These are phyloP conservation scores for Chaetodon trifasciatus DNA, from an alignment of 2,797 vertebrate species.

Conservation along the genomic window DNA sequence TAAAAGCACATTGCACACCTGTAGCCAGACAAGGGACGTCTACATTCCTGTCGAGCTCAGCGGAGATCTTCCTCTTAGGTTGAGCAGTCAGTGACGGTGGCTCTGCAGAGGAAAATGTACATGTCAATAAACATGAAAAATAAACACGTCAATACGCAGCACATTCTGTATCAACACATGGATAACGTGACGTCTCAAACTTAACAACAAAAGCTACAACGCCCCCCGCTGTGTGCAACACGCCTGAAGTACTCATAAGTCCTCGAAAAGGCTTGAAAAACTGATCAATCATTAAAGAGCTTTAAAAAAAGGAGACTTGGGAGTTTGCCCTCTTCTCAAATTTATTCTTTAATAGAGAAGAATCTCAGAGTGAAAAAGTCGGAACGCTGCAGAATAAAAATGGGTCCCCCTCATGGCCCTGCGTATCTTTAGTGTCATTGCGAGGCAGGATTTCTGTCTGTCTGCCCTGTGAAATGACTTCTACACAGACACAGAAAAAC, in stretches of 20 bases:
- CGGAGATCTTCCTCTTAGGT: slow-evolving; percentile 86
- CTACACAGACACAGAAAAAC: slow-evolving; percentile 52
- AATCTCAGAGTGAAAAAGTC: slow-evolving; percentile 16
- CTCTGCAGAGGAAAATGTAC: slow-evolving; percentile 80
- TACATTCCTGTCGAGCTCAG: slow-evolving; percentile 88
- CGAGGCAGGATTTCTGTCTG: slow-evolving; percentile 42
- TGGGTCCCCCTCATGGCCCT: slow-evolving; percentile 20
- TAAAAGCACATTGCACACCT: slow-evolving; percentile 78
- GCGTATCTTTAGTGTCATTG: slow-evolving; percentile 44
- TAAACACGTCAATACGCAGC: neutral
- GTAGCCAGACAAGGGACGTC: slow-evolving; percentile 90
- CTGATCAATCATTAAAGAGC: slow-evolving; percentile 23
- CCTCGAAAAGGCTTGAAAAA: neutral
- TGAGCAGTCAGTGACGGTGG: slow-evolving; percentile 89
- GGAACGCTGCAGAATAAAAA: slow-evolving; percentile 24
- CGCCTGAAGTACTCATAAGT: slow-evolving; percentile 7
- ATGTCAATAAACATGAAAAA: too few species aligned
- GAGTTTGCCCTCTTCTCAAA: slow-evolving; percentile 13
- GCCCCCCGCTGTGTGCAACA: neutral
- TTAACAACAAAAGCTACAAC: neutral
- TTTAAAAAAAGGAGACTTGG: neutral
- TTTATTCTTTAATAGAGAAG: slow-evolving; percentile 42
- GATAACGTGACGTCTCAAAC: slow-evolving; percentile 6
- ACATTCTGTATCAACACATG: slow-evolving; percentile 10
- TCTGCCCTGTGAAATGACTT: slow-evolving; percentile 52